Conservation (phyloP, 2,888 invertebrate species). For the Idaea straminata region DNA sequence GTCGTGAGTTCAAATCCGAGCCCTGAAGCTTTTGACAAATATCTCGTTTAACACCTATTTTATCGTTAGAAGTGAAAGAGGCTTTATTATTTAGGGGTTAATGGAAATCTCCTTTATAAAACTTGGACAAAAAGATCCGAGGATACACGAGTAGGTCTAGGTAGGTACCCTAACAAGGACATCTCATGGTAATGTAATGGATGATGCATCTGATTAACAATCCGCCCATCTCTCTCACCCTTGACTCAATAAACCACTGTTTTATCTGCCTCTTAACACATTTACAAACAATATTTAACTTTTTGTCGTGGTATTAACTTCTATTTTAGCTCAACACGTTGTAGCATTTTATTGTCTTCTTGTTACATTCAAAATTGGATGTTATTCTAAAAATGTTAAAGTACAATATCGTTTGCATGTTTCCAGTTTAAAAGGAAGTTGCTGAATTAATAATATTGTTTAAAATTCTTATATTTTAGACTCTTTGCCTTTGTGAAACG, state of each 20-base stretch:
- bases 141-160: no score
- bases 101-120: not conserved
- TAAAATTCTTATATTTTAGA: constrained; percentile 4
- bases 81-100: no score
- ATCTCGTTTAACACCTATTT: no score
- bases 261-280: not conserved
- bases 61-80: no score
- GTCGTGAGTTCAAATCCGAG: no score
- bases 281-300: constrained; percentile 7
- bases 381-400: not conserved
- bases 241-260: not conserved
- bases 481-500: not conserved
- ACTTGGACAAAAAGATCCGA: not conserved
- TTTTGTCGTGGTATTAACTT: not conserved
- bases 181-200: not conserved
- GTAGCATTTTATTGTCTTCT: not conserved
- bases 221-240: not conserved
- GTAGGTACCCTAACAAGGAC: not conserved
- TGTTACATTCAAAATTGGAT: not conserved
- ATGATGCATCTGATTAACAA: not conserved
- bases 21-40: no score
- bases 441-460: constrained; percentile 3
- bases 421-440: constrained; percentile 1
- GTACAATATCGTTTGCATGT: constrained; percentile 5
- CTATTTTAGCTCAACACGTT: not conserved